phyloP scores from a whole-genome alignment of 35 echinoderm and acorn worm species.

The Chiridota heheva region DNA sequence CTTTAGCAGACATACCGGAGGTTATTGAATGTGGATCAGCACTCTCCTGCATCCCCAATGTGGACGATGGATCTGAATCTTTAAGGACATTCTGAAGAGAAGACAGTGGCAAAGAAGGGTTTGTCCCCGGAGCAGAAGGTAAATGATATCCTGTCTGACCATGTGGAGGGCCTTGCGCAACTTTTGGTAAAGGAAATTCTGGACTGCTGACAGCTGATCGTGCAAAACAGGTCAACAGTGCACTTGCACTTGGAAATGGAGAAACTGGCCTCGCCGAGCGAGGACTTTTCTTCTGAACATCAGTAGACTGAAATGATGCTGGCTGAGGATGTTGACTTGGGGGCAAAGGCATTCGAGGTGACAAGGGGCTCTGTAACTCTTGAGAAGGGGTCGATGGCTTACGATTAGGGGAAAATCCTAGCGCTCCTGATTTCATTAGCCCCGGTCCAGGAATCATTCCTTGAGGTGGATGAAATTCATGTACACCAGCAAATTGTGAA shows the following conservation, averaged over 20 bases:
- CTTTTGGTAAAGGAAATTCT: too few species aligned
- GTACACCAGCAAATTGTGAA: constrained; percentile 45
- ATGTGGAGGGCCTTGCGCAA: too few species aligned
- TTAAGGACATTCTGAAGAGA: too few species aligned
- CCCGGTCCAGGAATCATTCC: constrained; percentile 33
- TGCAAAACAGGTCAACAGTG: constrained; percentile 42
- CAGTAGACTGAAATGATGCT: background rate
- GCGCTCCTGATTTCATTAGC: constrained; percentile 31
- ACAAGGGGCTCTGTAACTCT: constrained; percentile 18
- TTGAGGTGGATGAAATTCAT: constrained; percentile 45
- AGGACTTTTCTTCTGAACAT: constrained; percentile 21
- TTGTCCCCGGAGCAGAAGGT: too few species aligned
- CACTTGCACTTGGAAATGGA: constrained; percentile 41
- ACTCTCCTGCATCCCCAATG: too few species aligned
- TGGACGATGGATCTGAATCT: too few species aligned
- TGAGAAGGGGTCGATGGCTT: background rate
- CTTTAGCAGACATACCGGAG: too few species aligned
- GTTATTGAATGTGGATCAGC: too few species aligned
- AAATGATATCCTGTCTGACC: too few species aligned
- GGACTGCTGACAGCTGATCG: constrained; percentile 24
- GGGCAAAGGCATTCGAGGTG: constrained; percentile 16
- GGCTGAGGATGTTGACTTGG: constrained; percentile 25
- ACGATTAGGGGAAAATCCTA: constrained; percentile 10
- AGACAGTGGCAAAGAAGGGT: too few species aligned
- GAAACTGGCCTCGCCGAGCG: constrained; percentile 11